Conservation (phyloP, 1,140 invertebrate genomes). For the Tribolium castaneum region DNA sequence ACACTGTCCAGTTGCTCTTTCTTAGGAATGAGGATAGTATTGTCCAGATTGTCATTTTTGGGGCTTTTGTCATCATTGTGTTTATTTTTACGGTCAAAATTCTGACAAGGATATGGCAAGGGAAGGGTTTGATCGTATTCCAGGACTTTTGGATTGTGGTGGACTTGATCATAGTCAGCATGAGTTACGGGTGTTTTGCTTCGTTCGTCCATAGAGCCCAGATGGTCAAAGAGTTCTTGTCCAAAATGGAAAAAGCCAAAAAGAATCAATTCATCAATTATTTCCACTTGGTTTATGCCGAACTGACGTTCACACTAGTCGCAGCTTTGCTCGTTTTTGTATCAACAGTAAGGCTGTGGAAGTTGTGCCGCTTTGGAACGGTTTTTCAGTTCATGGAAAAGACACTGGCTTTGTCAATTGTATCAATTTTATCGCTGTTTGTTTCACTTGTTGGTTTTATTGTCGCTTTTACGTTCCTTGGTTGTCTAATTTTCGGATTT, state of each 20-base stretch:
- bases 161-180: constrained; percentile 41
- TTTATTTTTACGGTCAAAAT: constrained; percentile 5
- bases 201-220: constrained; percentile 30
- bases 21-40: constrained; percentile 6
- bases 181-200: constrained; percentile 38
- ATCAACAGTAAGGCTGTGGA: constrained; percentile 54
- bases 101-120: constrained; percentile 6
- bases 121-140: neutral
- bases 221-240: constrained; percentile 37
- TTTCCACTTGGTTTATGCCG: constrained; percentile 50
- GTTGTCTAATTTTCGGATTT: constrained; percentile 44
- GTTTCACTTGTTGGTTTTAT: constrained; percentile 45
- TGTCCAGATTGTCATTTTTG: constrained; percentile 15
- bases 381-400: constrained; percentile 53
- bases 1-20: constrained; percentile 38
- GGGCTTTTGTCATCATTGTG: neutral
- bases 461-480: constrained; percentile 43
- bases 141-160: constrained; percentile 36
- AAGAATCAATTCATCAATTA: constrained; percentile 55
- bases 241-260: constrained; percentile 41
- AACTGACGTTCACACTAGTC: constrained; percentile 43
- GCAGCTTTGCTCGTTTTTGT: constrained; percentile 50
- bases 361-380: constrained; percentile 50
- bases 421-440: constrained; percentile 38
- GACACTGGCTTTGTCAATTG: constrained; percentile 38